A percentile compares a stretch with the other conserved stretches of the same genome.
Conservation (phyloP, 2,888 invertebrate species). For the Scelioninae gen. 1 region DNA sequence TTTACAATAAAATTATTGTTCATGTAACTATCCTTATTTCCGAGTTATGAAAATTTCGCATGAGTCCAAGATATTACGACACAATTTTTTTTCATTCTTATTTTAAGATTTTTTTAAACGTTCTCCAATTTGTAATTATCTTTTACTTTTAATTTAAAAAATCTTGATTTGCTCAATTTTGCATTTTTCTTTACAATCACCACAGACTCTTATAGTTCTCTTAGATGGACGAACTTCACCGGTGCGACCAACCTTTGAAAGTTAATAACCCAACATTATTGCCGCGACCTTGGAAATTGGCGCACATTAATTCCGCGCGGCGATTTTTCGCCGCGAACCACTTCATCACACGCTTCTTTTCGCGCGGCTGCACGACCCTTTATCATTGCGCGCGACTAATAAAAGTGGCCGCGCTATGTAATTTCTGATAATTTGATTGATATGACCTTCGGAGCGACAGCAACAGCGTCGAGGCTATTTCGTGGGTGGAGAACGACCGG, state of each 20-base stretch:
- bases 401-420: constrained; percentile 44
- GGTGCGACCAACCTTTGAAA: constrained; percentile 49
- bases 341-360: constrained; percentile 34
- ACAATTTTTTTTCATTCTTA: no score
- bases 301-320: constrained; percentile 29
- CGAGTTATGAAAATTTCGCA: no score
- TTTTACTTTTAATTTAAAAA: no score
- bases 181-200: no score
- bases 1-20: no score
- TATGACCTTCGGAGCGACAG: constrained; percentile 46
- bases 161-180: no score
- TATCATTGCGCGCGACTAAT: constrained; percentile 41
- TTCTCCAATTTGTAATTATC: no score
- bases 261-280: constrained; percentile 59
- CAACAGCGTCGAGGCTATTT: constrained; percentile 40
- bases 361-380: constrained; percentile 28
- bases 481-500: constrained; percentile 50
- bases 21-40: no score
- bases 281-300: constrained; percentile 45
- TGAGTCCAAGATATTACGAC: no score
- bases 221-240: constrained; percentile 7
- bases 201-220: no score
- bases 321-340: constrained; percentile 29
- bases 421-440: constrained; percentile 62
- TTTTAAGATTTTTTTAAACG: no score